phyloP scores from a whole-genome alignment of 2,797 vertebrate species.

The Tachyglossus aculeatus region DNA sequence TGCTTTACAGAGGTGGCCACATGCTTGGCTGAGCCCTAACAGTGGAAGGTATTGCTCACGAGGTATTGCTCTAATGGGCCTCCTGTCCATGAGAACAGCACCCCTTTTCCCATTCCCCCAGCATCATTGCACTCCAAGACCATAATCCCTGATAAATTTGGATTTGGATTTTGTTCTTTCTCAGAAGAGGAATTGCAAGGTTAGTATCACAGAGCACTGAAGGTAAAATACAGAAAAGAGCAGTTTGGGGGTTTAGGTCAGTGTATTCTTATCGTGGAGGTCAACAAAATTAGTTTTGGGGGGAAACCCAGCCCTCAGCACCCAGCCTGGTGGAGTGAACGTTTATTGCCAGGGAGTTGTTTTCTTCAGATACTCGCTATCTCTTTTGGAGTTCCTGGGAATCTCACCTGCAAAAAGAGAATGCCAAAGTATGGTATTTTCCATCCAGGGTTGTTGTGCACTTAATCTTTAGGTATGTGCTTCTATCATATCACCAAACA shows the following conservation, averaged over 20 bases:
- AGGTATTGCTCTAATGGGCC: too few species aligned
- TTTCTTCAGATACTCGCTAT: slow-evolving; percentile 5
- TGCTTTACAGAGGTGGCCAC: too few species aligned
- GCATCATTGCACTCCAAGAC: too few species aligned
- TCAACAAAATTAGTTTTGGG: not conserved
- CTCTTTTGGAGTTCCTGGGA: slow-evolving; percentile 1
- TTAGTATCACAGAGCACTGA: too few species aligned
- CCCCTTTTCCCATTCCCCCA: too few species aligned
- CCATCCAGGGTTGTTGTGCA: not conserved
- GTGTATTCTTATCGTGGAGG: too few species aligned
- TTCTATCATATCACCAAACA: not conserved
- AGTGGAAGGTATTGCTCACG: too few species aligned
- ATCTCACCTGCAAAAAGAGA: not conserved
- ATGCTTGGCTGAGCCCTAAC: too few species aligned
- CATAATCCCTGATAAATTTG: too few species aligned
- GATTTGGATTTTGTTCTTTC: not conserved
- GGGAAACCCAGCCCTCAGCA: not conserved
- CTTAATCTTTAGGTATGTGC: not conserved
- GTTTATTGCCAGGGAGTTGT: not conserved
- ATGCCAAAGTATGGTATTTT: not conserved
- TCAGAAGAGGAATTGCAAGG: slow-evolving; percentile 1
- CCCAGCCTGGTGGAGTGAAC: not conserved
- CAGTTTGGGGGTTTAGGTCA: too few species aligned
- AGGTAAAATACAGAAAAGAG: too few species aligned
- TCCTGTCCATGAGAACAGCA: too few species aligned